Conservation (phyloP, 2,113 vertebrate species). For the Nothoprocta perdicaria region DNA sequence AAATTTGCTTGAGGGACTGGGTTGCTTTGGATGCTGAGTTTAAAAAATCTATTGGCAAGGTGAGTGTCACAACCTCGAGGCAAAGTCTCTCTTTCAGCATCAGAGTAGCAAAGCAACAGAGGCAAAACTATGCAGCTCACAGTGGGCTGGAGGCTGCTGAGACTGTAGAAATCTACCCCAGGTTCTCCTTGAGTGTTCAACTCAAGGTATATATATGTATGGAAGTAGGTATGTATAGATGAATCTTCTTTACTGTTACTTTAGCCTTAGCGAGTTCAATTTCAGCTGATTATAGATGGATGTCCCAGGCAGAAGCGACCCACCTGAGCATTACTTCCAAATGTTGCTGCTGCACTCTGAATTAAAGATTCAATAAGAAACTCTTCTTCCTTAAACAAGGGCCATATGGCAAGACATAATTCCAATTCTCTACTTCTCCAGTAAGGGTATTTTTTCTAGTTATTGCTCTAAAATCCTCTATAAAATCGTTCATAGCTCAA, state of each 20-base stretch:
- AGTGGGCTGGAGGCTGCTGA: background rate
- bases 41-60: background rate
- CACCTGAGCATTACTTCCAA: background rate
- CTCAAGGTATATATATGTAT: background rate
- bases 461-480: background rate
- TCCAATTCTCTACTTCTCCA: background rate
- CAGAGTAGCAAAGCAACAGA: background rate
- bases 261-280: background rate
- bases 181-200: background rate
- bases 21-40: background rate
- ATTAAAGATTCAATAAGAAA: background rate
- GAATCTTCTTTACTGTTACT: background rate
- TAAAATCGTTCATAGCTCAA: constrained; percentile 7
- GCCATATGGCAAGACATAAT: background rate
- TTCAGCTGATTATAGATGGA: background rate
- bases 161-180: background rate
- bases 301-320: background rate
- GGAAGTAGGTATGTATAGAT: no score
- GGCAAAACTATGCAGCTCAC: background rate
- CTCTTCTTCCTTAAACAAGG: background rate
- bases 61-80: background rate
- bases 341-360: background rate
- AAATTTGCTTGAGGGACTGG: background rate
- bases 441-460: constrained; percentile 6
- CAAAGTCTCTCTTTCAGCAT: background rate